These are phyloP conservation scores for Aythya baeri DNA, from an alignment of 2,113 vertebrate species.

Conservation along the genomic window DNA sequence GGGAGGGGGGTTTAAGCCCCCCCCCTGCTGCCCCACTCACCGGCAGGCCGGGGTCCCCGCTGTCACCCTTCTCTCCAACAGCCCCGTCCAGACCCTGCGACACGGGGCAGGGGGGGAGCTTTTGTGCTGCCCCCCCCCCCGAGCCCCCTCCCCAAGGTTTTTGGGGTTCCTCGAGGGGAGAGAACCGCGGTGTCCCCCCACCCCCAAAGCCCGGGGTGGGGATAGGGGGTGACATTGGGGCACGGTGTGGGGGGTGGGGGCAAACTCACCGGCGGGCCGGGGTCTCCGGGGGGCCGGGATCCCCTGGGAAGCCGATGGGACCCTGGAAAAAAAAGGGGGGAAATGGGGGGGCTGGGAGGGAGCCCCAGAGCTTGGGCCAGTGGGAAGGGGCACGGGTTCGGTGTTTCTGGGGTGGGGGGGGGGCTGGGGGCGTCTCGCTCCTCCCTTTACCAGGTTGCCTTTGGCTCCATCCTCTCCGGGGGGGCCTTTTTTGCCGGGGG, in stretches of 20 bases:
- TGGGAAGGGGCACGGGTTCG: too few species aligned
- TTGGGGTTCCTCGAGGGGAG: fast-evolving
- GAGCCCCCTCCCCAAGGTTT: background rate
- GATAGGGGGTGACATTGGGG: background rate
- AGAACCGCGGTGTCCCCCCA: background rate
- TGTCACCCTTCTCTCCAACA: constrained; percentile 86
- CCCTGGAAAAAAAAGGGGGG: constrained; percentile 74
- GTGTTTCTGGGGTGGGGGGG: too few species aligned
- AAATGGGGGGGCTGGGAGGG: too few species aligned
- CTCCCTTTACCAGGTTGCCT: constrained; percentile 83
- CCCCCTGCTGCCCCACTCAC: constrained; percentile 72
- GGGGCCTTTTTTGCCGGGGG: constrained; percentile 85
- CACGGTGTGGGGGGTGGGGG: fast-evolving
- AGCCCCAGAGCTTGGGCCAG: too few species aligned
- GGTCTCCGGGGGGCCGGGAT: constrained; percentile 85
- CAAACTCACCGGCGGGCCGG: constrained; percentile 80
- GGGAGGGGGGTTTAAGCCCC: background rate
- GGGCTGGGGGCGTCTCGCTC: fast-evolving
- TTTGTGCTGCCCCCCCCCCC: background rate
- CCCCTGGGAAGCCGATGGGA: constrained; percentile 84
- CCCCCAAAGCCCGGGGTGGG: background rate
- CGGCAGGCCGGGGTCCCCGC: constrained; percentile 84
- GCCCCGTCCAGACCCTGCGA: constrained; percentile 84
- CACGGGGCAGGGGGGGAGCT: background rate
- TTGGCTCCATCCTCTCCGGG: constrained; percentile 92